Conservation (phyloP, 2,888 invertebrate species). For the Cecidostiba fungosa region DNA sequence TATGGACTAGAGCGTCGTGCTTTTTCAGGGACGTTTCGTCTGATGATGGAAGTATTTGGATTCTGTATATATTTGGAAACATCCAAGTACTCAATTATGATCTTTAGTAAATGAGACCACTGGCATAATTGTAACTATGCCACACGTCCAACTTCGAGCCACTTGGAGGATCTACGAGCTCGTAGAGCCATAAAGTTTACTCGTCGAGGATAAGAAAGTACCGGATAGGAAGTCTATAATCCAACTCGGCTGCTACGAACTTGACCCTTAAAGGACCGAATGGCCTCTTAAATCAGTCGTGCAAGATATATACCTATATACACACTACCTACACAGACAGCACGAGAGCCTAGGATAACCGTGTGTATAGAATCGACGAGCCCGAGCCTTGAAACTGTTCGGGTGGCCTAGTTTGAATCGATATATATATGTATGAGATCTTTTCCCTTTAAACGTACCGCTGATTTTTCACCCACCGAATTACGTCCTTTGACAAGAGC, state of each 20-base stretch:
- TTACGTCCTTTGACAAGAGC: neutral
- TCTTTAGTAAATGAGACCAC: neutral
- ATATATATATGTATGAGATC: neutral
- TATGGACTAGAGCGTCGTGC: no score
- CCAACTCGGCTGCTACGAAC: constrained; percentile 23
- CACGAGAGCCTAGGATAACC: neutral
- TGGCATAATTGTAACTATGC: neutral
- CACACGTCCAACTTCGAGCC: neutral
- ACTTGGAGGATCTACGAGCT: neutral
- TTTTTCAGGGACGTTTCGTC: no score
- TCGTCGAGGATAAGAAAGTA: neutral
- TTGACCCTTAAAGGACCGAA: constrained; percentile 27
- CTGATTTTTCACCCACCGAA: neutral
- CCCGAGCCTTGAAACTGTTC: neutral
- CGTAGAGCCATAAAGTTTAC: constrained; percentile 5
- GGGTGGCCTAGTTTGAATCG: neutral
- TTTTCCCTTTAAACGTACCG: neutral
- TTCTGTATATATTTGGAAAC: neutral
- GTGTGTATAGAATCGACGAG: neutral
- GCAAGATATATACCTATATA: neutral
- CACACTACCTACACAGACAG: neutral
- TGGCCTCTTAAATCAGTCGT: constrained; percentile 19
- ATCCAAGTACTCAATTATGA: neutral
- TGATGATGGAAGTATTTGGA: no score
- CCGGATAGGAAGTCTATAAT: constrained; percentile 26